These are phyloP conservation scores for Lepilemur ruficaudatus DNA, from an alignment of 2,797 vertebrate genomes.

Conservation along the genomic window DNA sequence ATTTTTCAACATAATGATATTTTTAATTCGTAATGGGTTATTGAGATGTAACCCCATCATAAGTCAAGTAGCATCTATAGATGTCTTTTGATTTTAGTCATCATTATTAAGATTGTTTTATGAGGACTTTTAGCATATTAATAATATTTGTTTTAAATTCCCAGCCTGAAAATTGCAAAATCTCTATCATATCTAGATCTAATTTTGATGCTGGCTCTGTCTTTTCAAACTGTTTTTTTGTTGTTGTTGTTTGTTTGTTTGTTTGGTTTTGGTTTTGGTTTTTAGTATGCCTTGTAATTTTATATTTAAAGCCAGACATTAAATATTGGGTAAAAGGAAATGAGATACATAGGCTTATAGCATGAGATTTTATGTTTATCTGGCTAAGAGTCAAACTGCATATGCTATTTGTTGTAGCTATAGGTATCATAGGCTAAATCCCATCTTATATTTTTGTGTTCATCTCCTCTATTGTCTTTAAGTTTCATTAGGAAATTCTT, in stretches of 20 bases:
- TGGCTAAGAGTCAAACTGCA: not conserved
- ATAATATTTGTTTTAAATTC: not conserved
- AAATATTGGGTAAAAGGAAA: not conserved
- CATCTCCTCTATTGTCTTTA: not conserved
- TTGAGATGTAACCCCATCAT: not conserved
- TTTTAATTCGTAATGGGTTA: not conserved
- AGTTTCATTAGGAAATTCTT: not conserved
- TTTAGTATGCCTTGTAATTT: not conserved
- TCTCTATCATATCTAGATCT: not conserved
- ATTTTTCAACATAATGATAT: not conserved
- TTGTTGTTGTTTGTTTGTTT: not conserved
- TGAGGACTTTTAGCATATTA: not conserved
- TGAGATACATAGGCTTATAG: not conserved
- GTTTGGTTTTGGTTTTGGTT: not conserved
- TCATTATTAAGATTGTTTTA: not conserved
- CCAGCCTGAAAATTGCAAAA: not conserved
- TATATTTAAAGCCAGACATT: not conserved
- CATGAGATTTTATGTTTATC: not conserved
- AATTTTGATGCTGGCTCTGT: not conserved
- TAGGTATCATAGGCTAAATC: not conserved
- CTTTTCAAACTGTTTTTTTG: not conserved
- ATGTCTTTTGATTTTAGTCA: not conserved
- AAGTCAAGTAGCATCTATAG: not conserved
- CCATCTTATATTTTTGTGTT: not conserved
- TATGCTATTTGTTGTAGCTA: not conserved